Evolutionary conservation across 2,113 vertebrate genomes (phyloP).

Genomic region (Dasypus novemcinctus): DNA sequence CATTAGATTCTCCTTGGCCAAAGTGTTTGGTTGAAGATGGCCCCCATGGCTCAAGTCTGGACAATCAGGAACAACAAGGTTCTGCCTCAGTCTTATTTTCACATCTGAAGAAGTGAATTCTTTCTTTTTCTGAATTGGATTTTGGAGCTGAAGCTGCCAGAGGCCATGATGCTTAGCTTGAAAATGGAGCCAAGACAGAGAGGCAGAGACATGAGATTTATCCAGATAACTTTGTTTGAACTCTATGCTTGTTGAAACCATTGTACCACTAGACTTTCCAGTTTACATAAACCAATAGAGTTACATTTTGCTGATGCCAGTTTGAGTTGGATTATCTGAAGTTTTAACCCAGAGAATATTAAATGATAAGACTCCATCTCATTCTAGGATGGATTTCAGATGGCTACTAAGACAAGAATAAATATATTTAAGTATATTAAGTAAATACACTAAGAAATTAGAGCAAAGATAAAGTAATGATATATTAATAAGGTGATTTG

Average conservation of each 20-base stretch:
- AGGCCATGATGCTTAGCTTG: not conserved
- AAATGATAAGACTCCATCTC: not conserved
- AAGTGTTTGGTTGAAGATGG: not conserved
- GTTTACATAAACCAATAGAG: not conserved
- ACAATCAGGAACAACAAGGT: not conserved
- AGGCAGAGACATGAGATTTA: not conserved
- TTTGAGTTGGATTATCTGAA: not conserved
- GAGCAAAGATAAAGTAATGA: not conserved
- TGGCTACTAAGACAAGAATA: not conserved
- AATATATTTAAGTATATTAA: not conserved
- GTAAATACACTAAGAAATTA: not conserved
- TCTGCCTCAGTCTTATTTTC: not conserved
- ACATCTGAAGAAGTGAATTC: not conserved
- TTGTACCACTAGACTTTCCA: not conserved
- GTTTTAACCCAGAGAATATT: not conserved
- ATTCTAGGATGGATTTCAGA: not conserved
- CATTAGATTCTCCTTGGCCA: not conserved
- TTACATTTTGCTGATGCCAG: not conserved
- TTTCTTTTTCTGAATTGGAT: not conserved
- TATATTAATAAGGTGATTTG: not conserved
- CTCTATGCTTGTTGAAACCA: not conserved
- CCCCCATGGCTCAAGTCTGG: not conserved
- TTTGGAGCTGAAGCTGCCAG: not conserved
- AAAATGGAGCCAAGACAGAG: not conserved
- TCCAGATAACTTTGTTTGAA: not conserved